These are phyloP conservation scores for Morpho helenor DNA, from an alignment of 2,888 invertebrate genomes.

Conservation along the genomic window DNA sequence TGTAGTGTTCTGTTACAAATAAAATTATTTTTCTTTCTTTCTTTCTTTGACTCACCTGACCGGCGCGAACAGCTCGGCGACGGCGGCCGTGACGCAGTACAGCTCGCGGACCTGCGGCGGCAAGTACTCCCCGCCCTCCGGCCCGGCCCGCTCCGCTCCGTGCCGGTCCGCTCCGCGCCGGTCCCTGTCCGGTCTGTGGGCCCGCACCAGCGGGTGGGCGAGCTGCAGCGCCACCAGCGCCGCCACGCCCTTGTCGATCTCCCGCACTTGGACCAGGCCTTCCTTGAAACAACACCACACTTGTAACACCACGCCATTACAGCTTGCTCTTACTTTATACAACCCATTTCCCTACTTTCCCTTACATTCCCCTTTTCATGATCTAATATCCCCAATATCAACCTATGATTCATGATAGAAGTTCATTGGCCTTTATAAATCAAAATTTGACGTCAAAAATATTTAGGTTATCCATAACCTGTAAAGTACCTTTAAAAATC, in stretches of 20 bases:
- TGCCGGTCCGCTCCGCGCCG: conserved; percentile 23
- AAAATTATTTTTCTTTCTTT: too few species aligned
- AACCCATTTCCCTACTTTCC: too few species aligned
- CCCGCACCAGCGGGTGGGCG: conserved; percentile 77
- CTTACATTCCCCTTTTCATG: too few species aligned
- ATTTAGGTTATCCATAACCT: too few species aligned
- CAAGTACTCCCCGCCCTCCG: conserved; percentile 37
- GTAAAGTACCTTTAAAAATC: too few species aligned
- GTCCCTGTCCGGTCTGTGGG: conserved; percentile 29
- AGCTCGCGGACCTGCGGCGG: conserved; percentile 82
- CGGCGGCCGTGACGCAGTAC: conserved; percentile 83
- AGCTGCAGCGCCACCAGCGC: conserved; percentile 83
- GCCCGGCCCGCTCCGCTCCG: conserved; percentile 21
- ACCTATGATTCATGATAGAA: too few species aligned
- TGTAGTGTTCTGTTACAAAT: too few species aligned
- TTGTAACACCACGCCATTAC: too few species aligned
- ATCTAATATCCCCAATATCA: too few species aligned
- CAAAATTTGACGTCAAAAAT: too few species aligned
- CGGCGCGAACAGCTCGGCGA: conserved; percentile 80
- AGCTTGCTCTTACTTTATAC: too few species aligned
- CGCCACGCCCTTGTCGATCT: conserved; percentile 89
- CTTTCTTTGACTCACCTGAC: conserved; percentile 73
- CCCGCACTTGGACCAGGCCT: conserved; percentile 81
- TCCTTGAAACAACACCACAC: conserved; percentile 49
- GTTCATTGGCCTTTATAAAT: too few species aligned